These are phyloP conservation scores for Acipenser transmontanus DNA, from an alignment of 2,797 vertebrate species.

Conservation along the genomic window DNA sequence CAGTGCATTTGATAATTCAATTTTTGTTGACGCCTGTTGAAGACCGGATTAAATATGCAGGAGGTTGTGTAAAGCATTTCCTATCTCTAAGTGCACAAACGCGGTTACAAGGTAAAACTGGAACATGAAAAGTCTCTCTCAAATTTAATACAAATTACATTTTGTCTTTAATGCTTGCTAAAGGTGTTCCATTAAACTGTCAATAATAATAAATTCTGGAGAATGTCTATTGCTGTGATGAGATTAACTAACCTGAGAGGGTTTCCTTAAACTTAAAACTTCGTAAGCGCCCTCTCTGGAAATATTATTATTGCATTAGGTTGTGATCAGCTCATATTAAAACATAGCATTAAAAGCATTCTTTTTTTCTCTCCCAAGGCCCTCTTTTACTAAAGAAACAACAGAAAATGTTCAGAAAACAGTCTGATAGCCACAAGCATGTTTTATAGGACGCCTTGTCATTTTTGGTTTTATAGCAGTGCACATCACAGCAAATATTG, in stretches of 20 bases:
- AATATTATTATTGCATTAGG: conserved; percentile 8
- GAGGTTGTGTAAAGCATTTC: conserved; percentile 13
- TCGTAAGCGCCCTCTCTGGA: conserved; percentile 1
- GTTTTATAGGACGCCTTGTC: background rate
- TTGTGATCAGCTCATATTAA: conserved; percentile 6
- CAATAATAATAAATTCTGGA: conserved; percentile 12
- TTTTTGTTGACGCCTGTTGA: too few species aligned
- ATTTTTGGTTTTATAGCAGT: conserved; percentile 1
- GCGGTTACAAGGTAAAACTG: conserved; percentile 9
- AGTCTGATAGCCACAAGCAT: conserved; percentile 3
- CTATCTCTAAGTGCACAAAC: conserved; percentile 15
- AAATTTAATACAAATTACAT: conserved; percentile 20
- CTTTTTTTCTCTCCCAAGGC: conserved; percentile 6
- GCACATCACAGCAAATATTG: background rate
- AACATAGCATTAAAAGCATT: conserved; percentile 5
- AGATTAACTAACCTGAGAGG: conserved; percentile 14
- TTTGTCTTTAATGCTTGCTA: conserved; percentile 17
- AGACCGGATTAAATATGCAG: conserved; percentile 13
- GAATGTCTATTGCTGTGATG: conserved; percentile 2
- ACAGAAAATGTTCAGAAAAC: conserved; percentile 4
- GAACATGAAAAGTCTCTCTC: conserved; percentile 14
- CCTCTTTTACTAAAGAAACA: background rate
- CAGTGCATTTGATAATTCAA: too few species aligned
- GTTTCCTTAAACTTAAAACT: conserved; percentile 11
- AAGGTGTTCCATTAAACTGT: conserved; percentile 21